Percentiles rank a stretch among this genome's conserved stretches.
Evolutionary conservation across 2,888 invertebrate genomes (phyloP).

Genomic region (Rhogogaster chlorosoma): DNA sequence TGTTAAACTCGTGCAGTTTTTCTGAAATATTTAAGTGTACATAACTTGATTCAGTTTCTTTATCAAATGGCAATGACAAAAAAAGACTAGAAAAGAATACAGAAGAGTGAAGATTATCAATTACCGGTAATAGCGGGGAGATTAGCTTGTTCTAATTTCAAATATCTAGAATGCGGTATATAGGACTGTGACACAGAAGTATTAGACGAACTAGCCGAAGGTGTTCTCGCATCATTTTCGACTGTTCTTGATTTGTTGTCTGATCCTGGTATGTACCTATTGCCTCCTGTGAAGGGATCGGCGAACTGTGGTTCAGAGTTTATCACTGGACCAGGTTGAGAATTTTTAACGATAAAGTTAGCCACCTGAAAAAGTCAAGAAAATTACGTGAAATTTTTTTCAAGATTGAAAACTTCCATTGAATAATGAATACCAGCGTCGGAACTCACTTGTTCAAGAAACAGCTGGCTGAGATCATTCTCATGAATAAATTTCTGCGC

Average conservation of each 20-base stretch:
- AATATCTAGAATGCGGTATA: conserved; percentile 80
- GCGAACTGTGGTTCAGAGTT: conserved; percentile 71
- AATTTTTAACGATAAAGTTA: conserved; percentile 94
- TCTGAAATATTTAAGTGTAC: conserved; percentile 66
- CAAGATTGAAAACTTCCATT: neutral
- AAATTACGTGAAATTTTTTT: neutral
- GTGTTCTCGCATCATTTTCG: conserved; percentile 70
- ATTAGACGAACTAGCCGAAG: conserved; percentile 57
- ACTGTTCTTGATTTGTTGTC: conserved; percentile 74
- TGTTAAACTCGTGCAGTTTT: conserved; percentile 84
- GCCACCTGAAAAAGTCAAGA: conserved; percentile 82
- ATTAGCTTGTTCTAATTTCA: conserved; percentile 90
- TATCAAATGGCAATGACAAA: neutral
- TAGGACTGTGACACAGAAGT: conserved; percentile 67
- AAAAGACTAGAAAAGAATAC: neutral
- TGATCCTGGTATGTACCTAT: conserved; percentile 84
- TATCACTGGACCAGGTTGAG: conserved; percentile 73
- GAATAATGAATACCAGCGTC: neutral
- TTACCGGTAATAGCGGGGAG: conserved; percentile 87
- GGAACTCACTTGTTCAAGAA: conserved; percentile 85
- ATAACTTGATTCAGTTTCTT: neutral
- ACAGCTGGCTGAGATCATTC: conserved; percentile 90
- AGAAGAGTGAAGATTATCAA: conserved; percentile 72
- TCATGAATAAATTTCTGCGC: conserved; percentile 95
- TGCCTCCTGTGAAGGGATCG: conserved; percentile 86